A percentile compares a stretch with the other conserved stretches of the same genome.
Evolutionary conservation across 2,888 invertebrate species (phyloP).

Genomic region (Willowsia nigromaculata): DNA sequence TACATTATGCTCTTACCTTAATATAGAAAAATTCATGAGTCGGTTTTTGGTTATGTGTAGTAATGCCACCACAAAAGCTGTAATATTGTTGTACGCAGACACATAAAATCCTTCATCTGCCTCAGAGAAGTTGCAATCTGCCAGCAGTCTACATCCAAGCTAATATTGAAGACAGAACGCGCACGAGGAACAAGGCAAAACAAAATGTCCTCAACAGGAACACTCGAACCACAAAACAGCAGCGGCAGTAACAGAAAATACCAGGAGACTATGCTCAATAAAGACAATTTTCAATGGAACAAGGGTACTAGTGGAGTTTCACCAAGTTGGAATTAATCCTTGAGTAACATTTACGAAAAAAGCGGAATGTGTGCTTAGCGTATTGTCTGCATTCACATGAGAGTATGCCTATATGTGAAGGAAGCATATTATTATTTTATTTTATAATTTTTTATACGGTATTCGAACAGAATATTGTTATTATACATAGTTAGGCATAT

Average conservation of each 20-base stretch:
- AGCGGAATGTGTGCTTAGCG: not conserved
- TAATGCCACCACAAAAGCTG: not conserved
- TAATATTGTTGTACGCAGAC: not conserved
- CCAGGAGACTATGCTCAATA: not conserved
- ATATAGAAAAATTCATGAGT: not conserved
- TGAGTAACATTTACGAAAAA: not conserved
- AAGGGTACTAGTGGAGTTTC: not conserved
- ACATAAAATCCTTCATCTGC: not conserved
- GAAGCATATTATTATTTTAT: too few relatives aligned
- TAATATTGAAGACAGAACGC: not conserved
- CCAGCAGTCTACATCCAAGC: not conserved
- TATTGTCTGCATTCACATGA: too few relatives aligned
- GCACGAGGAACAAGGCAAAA: not conserved
- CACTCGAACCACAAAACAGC: constrained; percentile 1
- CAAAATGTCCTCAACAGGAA: constrained; percentile 29
- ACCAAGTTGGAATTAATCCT: not conserved
- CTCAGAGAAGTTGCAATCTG: not conserved
- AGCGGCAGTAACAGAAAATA: constrained; percentile 12
- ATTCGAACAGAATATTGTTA: too few relatives aligned
- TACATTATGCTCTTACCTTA: not conserved
- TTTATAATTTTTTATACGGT: not conserved
- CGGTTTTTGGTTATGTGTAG: not conserved
- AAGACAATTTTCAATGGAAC: not conserved
- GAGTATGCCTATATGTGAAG: not conserved
- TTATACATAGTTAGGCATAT: too few relatives aligned